phyloP scores from a whole-genome alignment of 2,888 invertebrate species.

The Melolontha melolontha region DNA sequence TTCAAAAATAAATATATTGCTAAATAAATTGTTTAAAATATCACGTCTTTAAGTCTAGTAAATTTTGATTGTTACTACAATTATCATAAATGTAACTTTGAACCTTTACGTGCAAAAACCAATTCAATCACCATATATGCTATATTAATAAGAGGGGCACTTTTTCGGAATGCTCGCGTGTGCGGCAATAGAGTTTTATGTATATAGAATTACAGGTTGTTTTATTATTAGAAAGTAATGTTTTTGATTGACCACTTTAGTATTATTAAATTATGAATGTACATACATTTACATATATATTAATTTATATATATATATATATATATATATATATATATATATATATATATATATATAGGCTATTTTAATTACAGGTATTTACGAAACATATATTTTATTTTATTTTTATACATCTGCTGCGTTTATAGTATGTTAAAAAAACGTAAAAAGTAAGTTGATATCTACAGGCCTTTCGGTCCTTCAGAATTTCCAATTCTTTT shows the following conservation, averaged over 20 bases:
- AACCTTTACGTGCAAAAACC: constrained; percentile 23
- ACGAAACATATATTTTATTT: no score
- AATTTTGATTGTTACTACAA: not conserved
- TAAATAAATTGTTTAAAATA: not conserved
- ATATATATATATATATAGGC: no score
- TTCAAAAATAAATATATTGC: no score
- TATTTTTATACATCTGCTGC: no score
- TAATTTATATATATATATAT: no score
- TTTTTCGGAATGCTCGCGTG: constrained; percentile 18
- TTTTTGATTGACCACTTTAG: not conserved
- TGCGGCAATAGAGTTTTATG: not conserved
- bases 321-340: no score
- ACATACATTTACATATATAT: no score
- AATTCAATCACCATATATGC: constrained; percentile 27
- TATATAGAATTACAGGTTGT: constrained; percentile 6
- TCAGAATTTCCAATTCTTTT: no score
- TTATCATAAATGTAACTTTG: constrained; percentile 2
- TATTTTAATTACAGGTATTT: no score
- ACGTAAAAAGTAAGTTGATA: no score
- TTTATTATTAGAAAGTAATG: constrained; percentile 16
- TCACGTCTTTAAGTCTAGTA: not conserved
- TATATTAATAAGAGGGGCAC: constrained; percentile 19
- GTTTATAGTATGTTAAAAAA: no score
- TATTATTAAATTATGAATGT: not conserved
- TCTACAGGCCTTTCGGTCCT: no score